Base-by-base conservation (phyloP, 2,888 invertebrate genomes). In the Fragum whitleyi region DNA sequence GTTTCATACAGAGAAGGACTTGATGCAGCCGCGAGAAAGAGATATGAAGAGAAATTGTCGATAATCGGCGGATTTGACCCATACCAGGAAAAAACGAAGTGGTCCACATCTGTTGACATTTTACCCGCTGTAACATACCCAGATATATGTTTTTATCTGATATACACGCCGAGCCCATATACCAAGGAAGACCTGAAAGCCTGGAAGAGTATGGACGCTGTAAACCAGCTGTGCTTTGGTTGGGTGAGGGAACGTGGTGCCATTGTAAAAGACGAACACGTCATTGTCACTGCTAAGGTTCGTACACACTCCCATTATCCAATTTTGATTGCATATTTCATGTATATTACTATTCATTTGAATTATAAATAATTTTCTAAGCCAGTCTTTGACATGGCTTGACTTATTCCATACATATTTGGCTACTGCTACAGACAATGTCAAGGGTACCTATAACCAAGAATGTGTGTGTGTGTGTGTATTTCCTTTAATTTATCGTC, bases 1-100 rank as follows among this genome's bases (percentile, higher is more conserved):
- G 19, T 61, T 29, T 23, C 23, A 16, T 79, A 75, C 47, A 32
- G 47, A 47, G 79, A 79, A 67, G 55, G 67, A 62, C 51, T 79
- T 0, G 29, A 29, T 23, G 23, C 5, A 29, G 14, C 9, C 0
- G 71, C 74, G 55, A 61, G 47, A 53, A 9, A 28, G 29, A 28
- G 79, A 23, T 83, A 79, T 36, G 57, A 71, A 11, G 77, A 61
- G 14, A 83, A 80, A 39, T 47, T 83, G 19, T 32, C n/a, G 7
- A 6, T 79, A 2, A 36, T 80, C 1, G 62, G 62, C 2, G 74
- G 75, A 28, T 14, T 7, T 42, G 80, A 83, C 23, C 79, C 79
- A 14, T 80, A 83, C 26, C 67, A 83, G 39, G 29, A 53, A n/a
- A 29, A 9, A 5, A 19, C 36, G n/a, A 57, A 26, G 23, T 77